Evolutionary conservation across 2,888 invertebrate genomes (phyloP), one percentile per base, ranked within the genome.

Genomic region (Polyommatus icarus): DNA sequence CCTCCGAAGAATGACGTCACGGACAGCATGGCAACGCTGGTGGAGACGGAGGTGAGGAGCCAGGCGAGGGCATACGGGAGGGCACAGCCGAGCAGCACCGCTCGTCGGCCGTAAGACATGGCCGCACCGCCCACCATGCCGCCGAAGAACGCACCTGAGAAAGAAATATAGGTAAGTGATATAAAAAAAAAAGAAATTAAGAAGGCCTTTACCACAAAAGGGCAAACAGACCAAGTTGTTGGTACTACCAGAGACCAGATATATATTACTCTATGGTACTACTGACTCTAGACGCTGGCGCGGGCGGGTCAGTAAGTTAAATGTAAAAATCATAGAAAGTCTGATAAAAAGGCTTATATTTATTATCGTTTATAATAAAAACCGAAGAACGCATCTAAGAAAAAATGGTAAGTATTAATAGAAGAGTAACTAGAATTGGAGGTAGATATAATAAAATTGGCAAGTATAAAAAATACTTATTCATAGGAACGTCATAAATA

Each of bases 1-100:
- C 98, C 98, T 29, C 97, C 97, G 82, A 97, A 94, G 89, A 98
- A 96, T 59, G 98, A 97, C 0, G 97, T 97, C 50, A 96, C 95
- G 81, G 96, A 96, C 89, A 98, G 95, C 92, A 97, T 95, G 86
- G 96, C 95, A 12, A 97, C 96, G 82, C 96, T 95, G 78, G 95
- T 96, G 0, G 97, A 96, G 78, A 96, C 95, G 0, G 96, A 96
- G 0, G 98, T 97, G 67, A 96, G 94, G 72, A 97, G 91, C 98
- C 98, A 98, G 29, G 97, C 96, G 76, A 96, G 93, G 2, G 97
- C 96, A 87, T 97, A 95, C 0, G 97, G 97, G 50, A 96, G 90
- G 0, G 97, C 96, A 5, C 96, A 95, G 10, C 95, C 94, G 20
- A 97, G 93, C 15, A 97, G 91, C 12, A 97, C 96, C 59, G 95